Conservation (phyloP, 1,140 invertebrate species). For the Camponotus vicinus region DNA sequence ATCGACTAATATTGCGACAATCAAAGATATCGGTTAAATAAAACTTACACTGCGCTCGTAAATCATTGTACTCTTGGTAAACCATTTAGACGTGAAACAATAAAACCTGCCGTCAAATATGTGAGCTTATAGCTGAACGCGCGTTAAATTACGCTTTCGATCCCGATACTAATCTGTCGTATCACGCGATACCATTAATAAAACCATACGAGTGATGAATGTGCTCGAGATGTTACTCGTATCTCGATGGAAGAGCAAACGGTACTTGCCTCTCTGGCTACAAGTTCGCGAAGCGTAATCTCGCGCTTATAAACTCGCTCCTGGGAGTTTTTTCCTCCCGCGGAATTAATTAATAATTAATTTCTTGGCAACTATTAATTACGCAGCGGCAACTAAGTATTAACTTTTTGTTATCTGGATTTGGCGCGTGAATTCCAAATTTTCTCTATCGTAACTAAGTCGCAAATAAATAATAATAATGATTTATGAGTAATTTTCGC, state of each 20-base stretch:
- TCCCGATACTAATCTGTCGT: constrained; percentile 42
- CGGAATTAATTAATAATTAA: constrained; percentile 39
- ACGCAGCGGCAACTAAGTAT: not conserved
- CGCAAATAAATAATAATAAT: not conserved
- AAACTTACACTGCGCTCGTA: constrained; percentile 2
- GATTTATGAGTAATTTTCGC: not conserved
- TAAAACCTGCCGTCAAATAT: not conserved
- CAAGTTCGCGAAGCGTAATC: constrained; percentile 18
- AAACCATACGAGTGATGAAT: constrained; percentile 42
- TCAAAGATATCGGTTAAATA: constrained; percentile 14
- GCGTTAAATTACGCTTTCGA: constrained; percentile 33
- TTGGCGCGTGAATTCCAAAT: constrained; percentile 4
- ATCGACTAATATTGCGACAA: not conserved
- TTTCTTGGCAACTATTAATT: constrained; percentile 16
- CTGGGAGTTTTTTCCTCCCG: not conserved
- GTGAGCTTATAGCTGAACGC: not conserved
- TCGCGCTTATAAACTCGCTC: not conserved
- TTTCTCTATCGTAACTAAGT: constrained; percentile 29
- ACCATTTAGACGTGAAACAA: constrained; percentile 26
- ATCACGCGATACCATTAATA: constrained; percentile 49
- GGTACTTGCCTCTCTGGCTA: not conserved
- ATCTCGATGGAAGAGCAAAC: constrained; percentile 7
- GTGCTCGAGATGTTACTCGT: not conserved
- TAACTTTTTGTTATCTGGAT: constrained; percentile 40
- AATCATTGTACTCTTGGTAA: not conserved